Conservation (phyloP, 2,888 invertebrate species). For the Serripes groenlandicus region DNA sequence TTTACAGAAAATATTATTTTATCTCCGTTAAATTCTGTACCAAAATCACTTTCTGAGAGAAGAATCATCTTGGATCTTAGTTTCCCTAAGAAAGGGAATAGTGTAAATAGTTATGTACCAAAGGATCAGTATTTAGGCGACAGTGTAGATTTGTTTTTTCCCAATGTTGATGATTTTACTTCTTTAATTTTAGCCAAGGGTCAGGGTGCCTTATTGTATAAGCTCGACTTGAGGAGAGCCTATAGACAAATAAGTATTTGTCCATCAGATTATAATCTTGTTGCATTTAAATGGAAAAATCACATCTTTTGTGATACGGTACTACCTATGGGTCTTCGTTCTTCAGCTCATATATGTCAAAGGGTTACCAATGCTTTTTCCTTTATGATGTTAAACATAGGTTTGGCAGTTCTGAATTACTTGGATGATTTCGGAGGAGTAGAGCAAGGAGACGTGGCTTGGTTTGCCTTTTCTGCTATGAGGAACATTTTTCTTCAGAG, state of each 20-base stretch:
- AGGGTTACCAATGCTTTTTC: conserved; percentile 25
- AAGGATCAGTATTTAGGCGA: background rate
- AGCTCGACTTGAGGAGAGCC: background rate
- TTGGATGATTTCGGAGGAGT: conserved; percentile 15
- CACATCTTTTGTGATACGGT: background rate
- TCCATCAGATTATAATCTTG: background rate
- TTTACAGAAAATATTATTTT: background rate
- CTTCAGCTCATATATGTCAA: conserved; percentile 37
- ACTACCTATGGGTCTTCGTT: conserved; percentile 28
- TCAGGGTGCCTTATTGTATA: background rate
- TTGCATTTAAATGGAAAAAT: background rate
- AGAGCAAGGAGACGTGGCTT: conserved; percentile 12
- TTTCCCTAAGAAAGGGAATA: background rate
- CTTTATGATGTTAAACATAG: conserved; percentile 25
- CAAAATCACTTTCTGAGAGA: background rate
- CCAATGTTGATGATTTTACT: background rate
- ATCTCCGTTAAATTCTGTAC: background rate
- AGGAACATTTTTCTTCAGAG: conserved; percentile 12
- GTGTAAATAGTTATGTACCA: background rate
- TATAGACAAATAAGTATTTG: conserved; percentile 4
- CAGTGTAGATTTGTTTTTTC: background rate
- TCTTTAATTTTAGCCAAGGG: background rate
- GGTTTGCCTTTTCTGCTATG: conserved; percentile 19
- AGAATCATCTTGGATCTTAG: background rate
- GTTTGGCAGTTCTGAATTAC: conserved; percentile 27